Base-by-base conservation (phyloP, 2,113 vertebrate species). In the Lanius collurio region DNA sequence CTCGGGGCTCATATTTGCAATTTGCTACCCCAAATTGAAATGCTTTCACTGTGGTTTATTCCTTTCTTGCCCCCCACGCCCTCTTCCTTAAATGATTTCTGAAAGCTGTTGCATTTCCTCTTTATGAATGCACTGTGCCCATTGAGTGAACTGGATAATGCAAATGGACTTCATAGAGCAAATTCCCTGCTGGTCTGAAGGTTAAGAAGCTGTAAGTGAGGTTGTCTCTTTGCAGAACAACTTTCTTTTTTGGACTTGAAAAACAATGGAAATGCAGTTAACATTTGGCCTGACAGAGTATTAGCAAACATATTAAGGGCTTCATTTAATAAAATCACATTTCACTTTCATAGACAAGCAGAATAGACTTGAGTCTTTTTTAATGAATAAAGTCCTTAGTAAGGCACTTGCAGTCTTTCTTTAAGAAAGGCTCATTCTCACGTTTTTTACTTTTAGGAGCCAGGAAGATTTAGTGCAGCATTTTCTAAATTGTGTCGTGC, bases 301-400 rank as follows among this genome's bases (percentile, higher is more conserved):
- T 93, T 76, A 89, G 87, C 89, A 95, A 95, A 95, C 91, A 89
- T 91, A 90, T 92, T 96, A 94, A 95, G 82, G 71, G 55, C 44
- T 91, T 96, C 63, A 88, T 92, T 96, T 93, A 94, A 93, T 96
- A 95, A 95, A 96, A 90, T 77, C 84, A 64, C 89, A 83, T 90
- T 95, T 94, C 79, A 83, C 52, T 92, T 92, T 42, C 47, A n/a
- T 46, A 94, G 95, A 75, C 74, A 91, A 86, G 59, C 78, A 74
- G 90, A 96, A 91, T 80, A 83, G 89, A 80, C n/a, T 68, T 82
- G 80, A 94, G 78, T 73, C 81, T 59, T 91, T 93, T 95, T 84
- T 87, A 90, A 93, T 95, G 90, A 93, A 83, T 87, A 73, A 91
- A 96, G 37, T 90, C 87, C 78, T 88, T 76, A 52, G 75, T 39